Evolutionary conservation across 2,888 invertebrate genomes (phyloP).

Genomic region (Lasioglossum pauxillum): DNA sequence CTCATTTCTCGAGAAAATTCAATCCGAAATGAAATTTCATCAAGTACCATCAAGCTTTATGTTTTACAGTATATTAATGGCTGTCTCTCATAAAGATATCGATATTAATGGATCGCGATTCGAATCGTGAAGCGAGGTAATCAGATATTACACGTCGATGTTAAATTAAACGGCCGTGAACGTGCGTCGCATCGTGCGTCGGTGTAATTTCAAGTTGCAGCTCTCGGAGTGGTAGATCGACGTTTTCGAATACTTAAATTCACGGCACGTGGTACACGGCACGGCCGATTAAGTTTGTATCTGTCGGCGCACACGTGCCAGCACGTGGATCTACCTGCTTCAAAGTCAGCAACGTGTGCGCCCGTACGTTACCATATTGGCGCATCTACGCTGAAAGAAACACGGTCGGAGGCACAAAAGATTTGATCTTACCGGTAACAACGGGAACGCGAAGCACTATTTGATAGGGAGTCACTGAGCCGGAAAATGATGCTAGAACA

Average conservation of each 20-base stretch:
- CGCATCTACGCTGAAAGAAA: constrained; percentile 49
- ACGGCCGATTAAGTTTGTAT: constrained; percentile 65
- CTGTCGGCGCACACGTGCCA: constrained; percentile 72
- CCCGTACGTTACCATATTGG: constrained; percentile 55
- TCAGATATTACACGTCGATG: neutral
- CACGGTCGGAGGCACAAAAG: constrained; percentile 64
- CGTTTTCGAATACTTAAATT: constrained; percentile 57
- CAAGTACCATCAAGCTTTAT: neutral
- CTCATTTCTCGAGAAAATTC: neutral
- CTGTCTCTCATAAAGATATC: neutral
- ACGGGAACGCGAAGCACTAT: constrained; percentile 72
- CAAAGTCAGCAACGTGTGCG: constrained; percentile 73
- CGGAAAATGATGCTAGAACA: constrained; percentile 73
- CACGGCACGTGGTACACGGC: constrained; percentile 59
- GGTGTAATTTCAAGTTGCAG: constrained; percentile 23
- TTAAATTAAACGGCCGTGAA: constrained; percentile 15
- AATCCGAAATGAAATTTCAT: neutral
- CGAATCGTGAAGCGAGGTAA: neutral
- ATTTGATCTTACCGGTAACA: constrained; percentile 62
- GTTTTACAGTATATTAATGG: neutral
- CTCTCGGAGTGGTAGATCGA: constrained; percentile 29
- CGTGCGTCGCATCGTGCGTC: neutral
- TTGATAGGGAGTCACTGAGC: constrained; percentile 76
- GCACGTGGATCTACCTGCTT: constrained; percentile 77
- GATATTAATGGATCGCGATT: neutral